Percentiles rank a stretch among this genome's conserved stretches.
These are phyloP conservation scores for Rhizoglyphus robini DNA, from an alignment of 1,140 invertebrate species.

Conservation along the genomic window DNA sequence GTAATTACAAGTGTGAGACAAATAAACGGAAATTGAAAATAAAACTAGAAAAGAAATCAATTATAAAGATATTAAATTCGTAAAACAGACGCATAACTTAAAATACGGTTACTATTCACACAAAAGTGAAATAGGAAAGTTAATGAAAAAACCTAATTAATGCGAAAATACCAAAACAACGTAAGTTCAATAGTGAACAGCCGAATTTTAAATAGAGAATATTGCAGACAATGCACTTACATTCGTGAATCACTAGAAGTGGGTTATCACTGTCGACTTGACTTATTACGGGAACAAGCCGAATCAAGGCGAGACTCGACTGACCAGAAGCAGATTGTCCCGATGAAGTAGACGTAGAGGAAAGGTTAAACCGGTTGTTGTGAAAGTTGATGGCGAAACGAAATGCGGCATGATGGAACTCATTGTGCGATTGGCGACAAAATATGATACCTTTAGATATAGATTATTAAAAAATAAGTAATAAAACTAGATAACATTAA, in stretches of 20 bases:
- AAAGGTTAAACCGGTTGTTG: neutral
- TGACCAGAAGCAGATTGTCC: neutral
- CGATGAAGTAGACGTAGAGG: neutral
- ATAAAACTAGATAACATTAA: neutral
- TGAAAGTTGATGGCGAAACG: neutral
- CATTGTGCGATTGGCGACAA: neutral
- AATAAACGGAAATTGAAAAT: no score
- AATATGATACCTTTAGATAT: neutral
- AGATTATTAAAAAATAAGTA: neutral
- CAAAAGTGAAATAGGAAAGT: neutral
- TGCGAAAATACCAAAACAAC: neutral
- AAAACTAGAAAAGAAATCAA: neutral
- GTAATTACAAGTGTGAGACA: no score
- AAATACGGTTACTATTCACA: no score
- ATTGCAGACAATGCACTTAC: neutral
- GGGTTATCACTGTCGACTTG: constrained; percentile 83
- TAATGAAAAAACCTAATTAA: neutral
- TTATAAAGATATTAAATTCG: neutral
- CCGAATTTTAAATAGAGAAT: neutral
- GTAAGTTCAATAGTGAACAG: neutral
- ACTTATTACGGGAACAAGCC: constrained; percentile 70
- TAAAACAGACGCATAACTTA: no score
- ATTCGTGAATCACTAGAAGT: constrained; percentile 52
- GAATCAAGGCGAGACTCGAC: constrained; percentile 35
- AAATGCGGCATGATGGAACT: neutral